Conservation (phyloP, 1,140 invertebrate species). For the Trichonephila clavata region DNA sequence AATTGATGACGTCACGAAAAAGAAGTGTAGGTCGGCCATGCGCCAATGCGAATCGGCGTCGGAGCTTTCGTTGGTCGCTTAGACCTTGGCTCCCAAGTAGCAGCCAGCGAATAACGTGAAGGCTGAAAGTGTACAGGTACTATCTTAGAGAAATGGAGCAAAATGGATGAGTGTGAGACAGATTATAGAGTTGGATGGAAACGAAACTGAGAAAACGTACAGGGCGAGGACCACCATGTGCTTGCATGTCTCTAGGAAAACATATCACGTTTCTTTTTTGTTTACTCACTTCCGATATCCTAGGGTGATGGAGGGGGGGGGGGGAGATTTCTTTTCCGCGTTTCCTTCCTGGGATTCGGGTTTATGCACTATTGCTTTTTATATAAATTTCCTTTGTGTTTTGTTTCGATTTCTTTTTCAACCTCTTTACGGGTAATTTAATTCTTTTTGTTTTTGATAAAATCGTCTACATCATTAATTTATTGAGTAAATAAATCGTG, state of each 20-base stretch:
- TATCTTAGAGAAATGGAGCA: slow-evolving; percentile 49
- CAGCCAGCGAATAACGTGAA: slow-evolving; percentile 76
- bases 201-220: neutral
- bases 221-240: neutral
- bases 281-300: slow-evolving; percentile 5
- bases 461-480: too few species aligned
- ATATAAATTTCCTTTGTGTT: neutral
- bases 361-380: neutral
- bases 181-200: neutral
- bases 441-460: too few species aligned
- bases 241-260: neutral
- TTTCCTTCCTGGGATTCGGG: neutral
- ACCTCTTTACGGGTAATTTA: neutral
- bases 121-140: slow-evolving; percentile 63
- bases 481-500: too few species aligned
- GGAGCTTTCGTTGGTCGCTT: slow-evolving; percentile 69
- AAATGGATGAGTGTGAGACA: slow-evolving; percentile 35
- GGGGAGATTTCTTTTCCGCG: neutral
- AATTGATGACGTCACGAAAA: slow-evolving; percentile 71
- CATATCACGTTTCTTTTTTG: slow-evolving; percentile 34
- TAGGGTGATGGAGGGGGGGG: neutral
- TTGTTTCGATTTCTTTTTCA: neutral
- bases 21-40: slow-evolving; percentile 73
- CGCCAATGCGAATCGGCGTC: slow-evolving; percentile 72
- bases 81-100: slow-evolving; percentile 71